phyloP scores from a whole-genome alignment of 2,888 invertebrate genomes.

The Xylophagus ater region DNA sequence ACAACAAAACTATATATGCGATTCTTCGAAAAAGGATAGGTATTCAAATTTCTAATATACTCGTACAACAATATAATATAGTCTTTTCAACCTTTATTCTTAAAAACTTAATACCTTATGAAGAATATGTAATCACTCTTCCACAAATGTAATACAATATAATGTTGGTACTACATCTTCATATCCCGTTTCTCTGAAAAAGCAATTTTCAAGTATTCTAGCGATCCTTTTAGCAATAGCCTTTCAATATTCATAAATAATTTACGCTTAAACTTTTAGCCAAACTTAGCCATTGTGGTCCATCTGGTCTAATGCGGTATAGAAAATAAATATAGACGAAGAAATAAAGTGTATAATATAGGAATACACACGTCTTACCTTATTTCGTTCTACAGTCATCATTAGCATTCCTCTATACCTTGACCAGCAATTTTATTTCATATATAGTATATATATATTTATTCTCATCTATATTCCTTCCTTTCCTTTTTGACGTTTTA shows the following conservation, averaged over 20 bases:
- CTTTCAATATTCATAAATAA: slow-evolving; percentile 20
- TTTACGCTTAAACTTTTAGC: slow-evolving; percentile 16
- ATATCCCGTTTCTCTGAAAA: too few relatives aligned
- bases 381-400: slow-evolving; percentile 15
- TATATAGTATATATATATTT: neutral
- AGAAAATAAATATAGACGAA: neutral
- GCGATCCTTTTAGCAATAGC: slow-evolving; percentile 14
- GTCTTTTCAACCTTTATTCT: too few relatives aligned
- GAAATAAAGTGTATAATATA: neutral
- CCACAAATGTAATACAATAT: too few relatives aligned
- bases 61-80: too few relatives aligned
- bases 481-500: too few relatives aligned
- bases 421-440: too few relatives aligned
- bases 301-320: slow-evolving; percentile 15
- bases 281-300: slow-evolving; percentile 12
- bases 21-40: too few relatives aligned
- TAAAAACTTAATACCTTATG: too few relatives aligned
- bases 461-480: slow-evolving; percentile 8
- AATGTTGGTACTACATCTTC: too few relatives aligned
- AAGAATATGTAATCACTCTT: too few relatives aligned
- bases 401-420: slow-evolving; percentile 14
- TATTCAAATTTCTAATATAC: too few relatives aligned
- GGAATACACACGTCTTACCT: slow-evolving; percentile 11
- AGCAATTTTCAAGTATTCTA: slow-evolving; percentile 1
- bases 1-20: too few relatives aligned